These are phyloP conservation scores for Semibalanus balanoides DNA, from an alignment of 1,140 invertebrate genomes.

Conservation along the genomic window DNA sequence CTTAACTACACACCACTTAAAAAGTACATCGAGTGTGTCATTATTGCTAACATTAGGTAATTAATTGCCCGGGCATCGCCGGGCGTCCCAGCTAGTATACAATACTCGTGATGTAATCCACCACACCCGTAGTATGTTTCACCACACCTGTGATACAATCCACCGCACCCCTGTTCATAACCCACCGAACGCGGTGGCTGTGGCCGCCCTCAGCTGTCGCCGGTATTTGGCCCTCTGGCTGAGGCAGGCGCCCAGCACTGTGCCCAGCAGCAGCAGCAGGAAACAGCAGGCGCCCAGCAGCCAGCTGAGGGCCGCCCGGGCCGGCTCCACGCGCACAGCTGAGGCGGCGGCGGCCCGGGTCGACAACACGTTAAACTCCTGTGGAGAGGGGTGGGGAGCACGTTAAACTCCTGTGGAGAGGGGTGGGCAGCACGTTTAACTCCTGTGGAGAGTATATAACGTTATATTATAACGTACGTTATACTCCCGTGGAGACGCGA, in stretches of 20 bases:
- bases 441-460: neutral
- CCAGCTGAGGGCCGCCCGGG: constrained; percentile 45
- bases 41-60: too few relatives aligned
- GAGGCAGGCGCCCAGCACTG: constrained; percentile 61
- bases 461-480: too few relatives aligned
- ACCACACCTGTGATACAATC: too few relatives aligned
- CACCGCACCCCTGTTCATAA: neutral
- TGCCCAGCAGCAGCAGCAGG: constrained; percentile 54
- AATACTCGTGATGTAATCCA: too few relatives aligned
- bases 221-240: constrained; percentile 68
- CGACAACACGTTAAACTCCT: constrained; percentile 33
- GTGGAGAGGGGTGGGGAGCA: neutral
- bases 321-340: constrained; percentile 12
- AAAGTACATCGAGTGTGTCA: too few relatives aligned
- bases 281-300: constrained; percentile 63
- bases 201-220: constrained; percentile 80
- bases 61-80: too few relatives aligned
- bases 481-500: too few relatives aligned
- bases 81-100: too few relatives aligned
- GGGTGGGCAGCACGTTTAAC: too few relatives aligned
- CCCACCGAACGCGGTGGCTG: constrained; percentile 78
- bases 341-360: constrained; percentile 10
- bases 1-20: too few relatives aligned
- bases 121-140: too few relatives aligned
- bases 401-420: neutral